phyloP scores from a whole-genome alignment of 2,797 vertebrate species.

The Phrynocephalus vlangalii region DNA sequence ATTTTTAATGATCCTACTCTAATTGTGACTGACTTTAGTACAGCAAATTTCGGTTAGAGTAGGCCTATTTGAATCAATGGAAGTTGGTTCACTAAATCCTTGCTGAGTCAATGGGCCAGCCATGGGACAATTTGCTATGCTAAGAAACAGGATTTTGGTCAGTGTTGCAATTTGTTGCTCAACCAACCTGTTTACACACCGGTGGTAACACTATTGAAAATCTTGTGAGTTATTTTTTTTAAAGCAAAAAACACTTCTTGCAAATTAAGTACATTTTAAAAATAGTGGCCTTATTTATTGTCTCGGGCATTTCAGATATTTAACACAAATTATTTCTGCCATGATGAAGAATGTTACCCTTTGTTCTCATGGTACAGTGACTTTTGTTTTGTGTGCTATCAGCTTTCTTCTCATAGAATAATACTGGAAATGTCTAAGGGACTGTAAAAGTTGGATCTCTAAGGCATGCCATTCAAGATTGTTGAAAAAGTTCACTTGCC shows the following conservation, averaged over 20 bases:
- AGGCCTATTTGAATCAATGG: too few relatives aligned
- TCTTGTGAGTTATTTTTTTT: background rate
- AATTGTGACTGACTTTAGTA: too few relatives aligned
- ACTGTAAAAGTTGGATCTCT: background rate
- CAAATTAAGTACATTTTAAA: slow-evolving; percentile 44
- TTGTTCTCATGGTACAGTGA: slow-evolving; percentile 14
- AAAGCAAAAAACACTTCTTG: slow-evolving; percentile 37
- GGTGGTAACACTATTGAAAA: slow-evolving; percentile 44
- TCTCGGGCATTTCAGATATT: background rate
- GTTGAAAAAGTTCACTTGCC: rapidly evolving
- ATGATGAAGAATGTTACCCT: background rate
- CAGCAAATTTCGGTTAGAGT: too few relatives aligned
- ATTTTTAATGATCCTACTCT: too few relatives aligned
- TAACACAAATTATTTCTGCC: background rate
- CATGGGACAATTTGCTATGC: too few relatives aligned
- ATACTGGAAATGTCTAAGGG: background rate
- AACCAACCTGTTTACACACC: background rate
- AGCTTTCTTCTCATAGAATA: background rate
- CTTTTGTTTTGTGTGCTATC: background rate
- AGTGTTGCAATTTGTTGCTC: background rate
- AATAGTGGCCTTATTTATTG: slow-evolving; percentile 38
- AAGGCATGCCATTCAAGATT: background rate
- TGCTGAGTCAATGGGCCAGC: too few relatives aligned
- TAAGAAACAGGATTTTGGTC: too few relatives aligned
- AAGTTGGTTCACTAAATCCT: too few relatives aligned